phyloP scores from a whole-genome alignment of 2,888 invertebrate species.

The Drosophila tanythrix region DNA sequence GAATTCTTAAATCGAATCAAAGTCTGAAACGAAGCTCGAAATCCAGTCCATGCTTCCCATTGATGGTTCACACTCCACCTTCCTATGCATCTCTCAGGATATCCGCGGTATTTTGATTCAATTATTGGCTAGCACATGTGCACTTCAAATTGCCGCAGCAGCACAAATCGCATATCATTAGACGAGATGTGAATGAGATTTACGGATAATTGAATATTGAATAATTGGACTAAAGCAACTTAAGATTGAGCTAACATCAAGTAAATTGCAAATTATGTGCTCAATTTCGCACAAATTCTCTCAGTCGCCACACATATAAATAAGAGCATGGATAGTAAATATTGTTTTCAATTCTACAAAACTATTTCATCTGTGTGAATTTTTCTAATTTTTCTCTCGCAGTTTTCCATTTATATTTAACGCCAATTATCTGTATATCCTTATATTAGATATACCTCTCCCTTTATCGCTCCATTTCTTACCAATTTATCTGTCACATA shows the following conservation, averaged over 20 bases:
- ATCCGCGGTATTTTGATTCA: slow-evolving; percentile 46
- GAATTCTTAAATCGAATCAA: slow-evolving; percentile 48
- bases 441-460: too few species aligned
- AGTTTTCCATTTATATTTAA: not conserved
- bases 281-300: not conserved
- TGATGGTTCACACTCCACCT: not conserved
- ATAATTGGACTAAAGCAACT: not conserved
- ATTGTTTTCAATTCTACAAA: not conserved
- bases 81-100: not conserved
- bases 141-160: slow-evolving; percentile 15
- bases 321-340: not conserved
- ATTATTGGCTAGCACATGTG: slow-evolving; percentile 41
- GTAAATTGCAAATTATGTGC: not conserved
- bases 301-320: not conserved
- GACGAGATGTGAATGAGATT: not conserved
- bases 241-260: not conserved
- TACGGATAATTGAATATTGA: slow-evolving; percentile 15
- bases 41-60: slow-evolving; percentile 12
- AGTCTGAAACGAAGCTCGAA: slow-evolving; percentile 35
- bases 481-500: not conserved
- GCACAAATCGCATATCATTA: slow-evolving; percentile 19
- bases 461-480: not conserved
- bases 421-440: not conserved
- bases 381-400: not conserved
- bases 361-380: not conserved